Evolutionary conservation across 2,113 vertebrate genomes (phyloP), one percentile per base, ranked within the genome.

Genomic region (Perca flavescens): DNA sequence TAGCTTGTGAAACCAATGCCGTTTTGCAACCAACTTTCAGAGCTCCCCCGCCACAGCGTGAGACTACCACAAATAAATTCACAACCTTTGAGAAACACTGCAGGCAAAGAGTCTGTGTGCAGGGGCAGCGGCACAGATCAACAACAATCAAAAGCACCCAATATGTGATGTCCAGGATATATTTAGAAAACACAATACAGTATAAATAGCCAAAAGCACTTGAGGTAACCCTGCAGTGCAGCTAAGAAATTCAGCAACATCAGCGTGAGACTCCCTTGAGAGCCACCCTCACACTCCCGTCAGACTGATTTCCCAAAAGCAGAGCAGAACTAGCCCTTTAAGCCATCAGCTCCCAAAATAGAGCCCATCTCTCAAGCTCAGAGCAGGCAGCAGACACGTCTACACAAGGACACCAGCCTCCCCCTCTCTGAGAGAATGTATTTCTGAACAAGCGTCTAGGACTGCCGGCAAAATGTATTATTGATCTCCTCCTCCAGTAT

Each of bases 331-430:
- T 74, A 50, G 63, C 71, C 66, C 72, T 87, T 90, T 71, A 86
- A 88, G 61, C n/a, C 36, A 60, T 61, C 56, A 15, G 71, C 43
- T 76, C 89, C 86, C 36, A 91, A 91, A 90, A 93, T 91, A 91
- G 90, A 85, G 60, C 17, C 31, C 50, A 82, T 83, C 62, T 60
- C 68, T 90, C 47, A 85, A 56, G 19, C 77, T 84, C 50, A 12
- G 71, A 54, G 40, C 79, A 86, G 77, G 16, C 73, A 58, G 82
- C 74, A 64, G 81, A 88, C 69, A 84, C 62, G 2, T 77, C 73
- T 69, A 64, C 73, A 61, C 56, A 77, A 83, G 80, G 58, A 83
- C 65, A 77, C 43, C 56, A 74, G 40, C 74, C 66, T 83, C 60
- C 62, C 52, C 34, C 50, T 79, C 67, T 76, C n/a, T 2, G 40